Evolutionary conservation across 2,797 vertebrate genomes (phyloP).

Genomic region (Emydoidea blandingii): DNA sequence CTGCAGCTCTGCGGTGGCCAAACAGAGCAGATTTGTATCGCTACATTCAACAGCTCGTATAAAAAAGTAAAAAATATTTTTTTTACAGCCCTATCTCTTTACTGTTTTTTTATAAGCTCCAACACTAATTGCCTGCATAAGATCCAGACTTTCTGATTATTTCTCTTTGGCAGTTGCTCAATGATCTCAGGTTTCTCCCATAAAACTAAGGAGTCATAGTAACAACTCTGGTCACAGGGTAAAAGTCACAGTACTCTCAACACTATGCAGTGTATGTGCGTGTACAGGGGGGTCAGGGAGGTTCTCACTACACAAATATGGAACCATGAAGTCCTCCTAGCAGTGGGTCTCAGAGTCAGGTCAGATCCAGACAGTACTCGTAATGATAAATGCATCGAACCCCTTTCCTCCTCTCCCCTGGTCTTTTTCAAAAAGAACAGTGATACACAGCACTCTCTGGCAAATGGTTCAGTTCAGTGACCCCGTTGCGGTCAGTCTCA

Average conservation of each 20-base stretch:
- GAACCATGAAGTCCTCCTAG: not conserved
- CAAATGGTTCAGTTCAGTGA: constrained; percentile 2
- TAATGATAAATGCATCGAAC: not conserved
- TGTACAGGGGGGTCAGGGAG: no score
- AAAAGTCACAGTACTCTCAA: not conserved
- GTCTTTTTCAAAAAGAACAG: not conserved
- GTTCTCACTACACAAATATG: not conserved
- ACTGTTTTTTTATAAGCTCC: not conserved
- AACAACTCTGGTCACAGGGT: not conserved
- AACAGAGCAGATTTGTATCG: not conserved
- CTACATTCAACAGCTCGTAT: fast-evolving
- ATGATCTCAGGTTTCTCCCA: not conserved
- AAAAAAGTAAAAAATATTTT: not conserved
- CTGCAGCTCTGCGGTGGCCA: fast-evolving
- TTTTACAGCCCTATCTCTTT: not conserved
- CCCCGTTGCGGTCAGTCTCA: not conserved
- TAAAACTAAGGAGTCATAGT: fast-evolving
- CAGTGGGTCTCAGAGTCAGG: not conserved
- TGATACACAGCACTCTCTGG: not conserved
- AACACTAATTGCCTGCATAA: fast-evolving
- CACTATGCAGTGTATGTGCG: not conserved
- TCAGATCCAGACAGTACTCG: not conserved
- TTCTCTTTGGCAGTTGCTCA: not conserved
- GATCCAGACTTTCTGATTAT: not conserved
- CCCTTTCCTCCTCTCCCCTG: not conserved